Evolutionary conservation across 2,797 vertebrate genomes (phyloP).

Genomic region (Lutjanus campechanus): DNA sequence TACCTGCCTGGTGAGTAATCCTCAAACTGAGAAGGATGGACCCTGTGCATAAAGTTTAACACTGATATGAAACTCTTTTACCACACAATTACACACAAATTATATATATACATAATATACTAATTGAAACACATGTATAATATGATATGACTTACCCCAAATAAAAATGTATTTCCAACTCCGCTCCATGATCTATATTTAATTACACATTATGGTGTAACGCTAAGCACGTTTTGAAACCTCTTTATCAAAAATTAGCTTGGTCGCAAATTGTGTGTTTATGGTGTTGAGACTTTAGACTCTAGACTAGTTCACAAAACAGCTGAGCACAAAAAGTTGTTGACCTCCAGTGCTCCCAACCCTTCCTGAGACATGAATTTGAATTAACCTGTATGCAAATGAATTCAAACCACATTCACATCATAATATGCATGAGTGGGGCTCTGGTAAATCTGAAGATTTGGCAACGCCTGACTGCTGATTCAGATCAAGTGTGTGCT

Average conservation of each 20-base stretch:
- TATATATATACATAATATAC: no score
- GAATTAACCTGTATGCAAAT: not conserved
- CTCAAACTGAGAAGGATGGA: no score
- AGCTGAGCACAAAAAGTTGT: not conserved
- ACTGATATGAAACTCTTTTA: no score
- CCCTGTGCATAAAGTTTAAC: no score
- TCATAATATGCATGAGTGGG: not conserved
- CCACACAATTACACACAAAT: no score
- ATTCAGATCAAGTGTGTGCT: not conserved
- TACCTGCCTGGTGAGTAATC: no score
- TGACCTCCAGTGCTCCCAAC: no score
- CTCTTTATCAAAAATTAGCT: not conserved
- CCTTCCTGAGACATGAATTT: not conserved
- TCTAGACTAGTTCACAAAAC: not conserved
- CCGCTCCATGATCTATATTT: slow-evolving; percentile 9
- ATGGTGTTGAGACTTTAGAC: not conserved
- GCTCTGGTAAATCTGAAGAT: not conserved
- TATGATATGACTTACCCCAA: slow-evolving; percentile 25
- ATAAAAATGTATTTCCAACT: not conserved
- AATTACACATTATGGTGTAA: not conserved
- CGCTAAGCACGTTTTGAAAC: not conserved
- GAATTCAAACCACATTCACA: slow-evolving; percentile 2
- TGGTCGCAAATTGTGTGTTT: not conserved
- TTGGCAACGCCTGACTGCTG: not conserved
- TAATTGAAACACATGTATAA: not conserved